phyloP scores from a whole-genome alignment of 2,888 invertebrate species.

The Trichogramma dendrolimi region DNA sequence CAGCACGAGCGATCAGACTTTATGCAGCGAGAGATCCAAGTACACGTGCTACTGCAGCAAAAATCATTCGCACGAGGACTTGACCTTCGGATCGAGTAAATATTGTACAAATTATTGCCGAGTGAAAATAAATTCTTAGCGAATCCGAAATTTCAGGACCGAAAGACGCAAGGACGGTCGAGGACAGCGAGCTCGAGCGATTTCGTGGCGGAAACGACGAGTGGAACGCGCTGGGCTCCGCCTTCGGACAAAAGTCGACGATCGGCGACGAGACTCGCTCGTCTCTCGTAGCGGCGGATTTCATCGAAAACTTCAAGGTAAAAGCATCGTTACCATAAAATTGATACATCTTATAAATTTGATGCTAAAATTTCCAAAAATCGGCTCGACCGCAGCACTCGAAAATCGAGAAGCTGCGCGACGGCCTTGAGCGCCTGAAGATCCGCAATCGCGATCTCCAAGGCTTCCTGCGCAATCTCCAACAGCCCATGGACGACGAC shows the following conservation, averaged over 20 bases:
- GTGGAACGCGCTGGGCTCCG: too few relatives aligned
- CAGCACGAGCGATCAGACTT: conserved; percentile 5
- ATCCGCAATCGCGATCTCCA: conserved; percentile 30
- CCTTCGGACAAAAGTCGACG: too few relatives aligned
- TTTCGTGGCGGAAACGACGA: conserved; percentile 3
- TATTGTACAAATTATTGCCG: background rate
- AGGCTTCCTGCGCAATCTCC: conserved; percentile 12
- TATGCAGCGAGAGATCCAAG: conserved; percentile 9
- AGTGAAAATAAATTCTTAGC: too few relatives aligned
- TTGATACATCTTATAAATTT: too few relatives aligned
- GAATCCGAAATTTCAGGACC: too few relatives aligned
- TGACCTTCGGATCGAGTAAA: background rate
- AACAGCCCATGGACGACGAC: conserved; percentile 5
- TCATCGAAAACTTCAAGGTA: too few relatives aligned
- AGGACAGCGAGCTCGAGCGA: background rate
- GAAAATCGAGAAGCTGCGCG: conserved; percentile 27
- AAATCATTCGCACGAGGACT: conserved; percentile 16
- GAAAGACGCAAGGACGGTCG: too few relatives aligned
- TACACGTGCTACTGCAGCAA: conserved; percentile 22
- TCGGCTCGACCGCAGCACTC: conserved; percentile 11
- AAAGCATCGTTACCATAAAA: too few relatives aligned
- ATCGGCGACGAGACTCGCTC: too few relatives aligned
- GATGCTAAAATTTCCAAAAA: too few relatives aligned
- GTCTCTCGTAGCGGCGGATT: too few relatives aligned
- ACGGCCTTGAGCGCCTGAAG: conserved; percentile 30